Evolutionary conservation across 2,888 invertebrate genomes (phyloP), one percentile per base, ranked within the genome.

Genomic region (Coelinius sp.): DNA sequence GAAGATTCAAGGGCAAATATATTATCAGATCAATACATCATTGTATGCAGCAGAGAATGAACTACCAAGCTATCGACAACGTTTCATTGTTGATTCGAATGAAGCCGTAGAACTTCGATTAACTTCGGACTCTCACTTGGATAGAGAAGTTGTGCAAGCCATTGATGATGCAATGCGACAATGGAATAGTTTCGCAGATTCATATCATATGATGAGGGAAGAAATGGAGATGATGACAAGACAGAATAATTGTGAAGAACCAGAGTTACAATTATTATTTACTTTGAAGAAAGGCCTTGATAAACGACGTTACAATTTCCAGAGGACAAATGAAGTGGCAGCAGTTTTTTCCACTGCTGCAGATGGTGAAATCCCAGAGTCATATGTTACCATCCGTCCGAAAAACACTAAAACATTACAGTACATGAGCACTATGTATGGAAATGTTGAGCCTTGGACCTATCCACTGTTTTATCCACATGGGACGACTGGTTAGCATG

Each of bases 381-480:
- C 75, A 4, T 76, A 75, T 8, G 73, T 75, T 0, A 62, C 65
- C 25, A 66, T 76, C 66, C 52, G 73, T 10, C n/a, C n/a, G n/a
- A 74, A 78, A 27, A 74, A 64, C 65, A 67, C n/a, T n/a, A n/a
- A 65, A 71, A 27, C 49, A 20, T 68, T 78, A 65, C 65, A 73
- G 35, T 14, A 17, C 5, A 64, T 77, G 12, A 77, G 71, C 62
- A 67, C 66, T 25, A 77, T 79, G 77, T 73, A 78, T 74, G 75
- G 76, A 10, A 74, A n/a, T n/a, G n/a, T n/a, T n/a, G n/a, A n/a
- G n/a, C n/a, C n/a, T n/a, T n/a, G n/a, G n/a, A n/a, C n/a, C 14
- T 78, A 78, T 70, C 75, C 77, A 38, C 52, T 78, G 52, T 77
- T 75, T 73, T 75, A 77, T 68, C 76, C 77, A 6, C 52, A 70